A percentile compares a stretch with the other conserved stretches of the same genome.
phyloP scores from a whole-genome alignment of 2,888 invertebrate species.

The Fissipunctia ypsillon region DNA sequence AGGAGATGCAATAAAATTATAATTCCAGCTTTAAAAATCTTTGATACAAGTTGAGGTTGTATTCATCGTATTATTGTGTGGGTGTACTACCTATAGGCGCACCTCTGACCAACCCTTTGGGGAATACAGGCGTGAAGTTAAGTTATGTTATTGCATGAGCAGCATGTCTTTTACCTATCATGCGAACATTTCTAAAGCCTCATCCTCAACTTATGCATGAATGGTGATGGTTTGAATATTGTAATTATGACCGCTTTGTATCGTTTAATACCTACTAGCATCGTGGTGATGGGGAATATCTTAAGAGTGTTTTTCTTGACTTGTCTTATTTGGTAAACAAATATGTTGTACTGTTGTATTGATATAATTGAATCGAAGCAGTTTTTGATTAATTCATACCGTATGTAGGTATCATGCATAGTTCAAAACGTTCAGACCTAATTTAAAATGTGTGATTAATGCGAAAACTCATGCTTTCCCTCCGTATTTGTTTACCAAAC shows the following conservation, averaged over 20 bases:
- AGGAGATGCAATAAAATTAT: not conserved
- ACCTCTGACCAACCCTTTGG: too few species aligned
- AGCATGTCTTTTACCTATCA: conserved; percentile 57
- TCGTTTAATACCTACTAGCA: conserved; percentile 51
- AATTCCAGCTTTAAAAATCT: not conserved
- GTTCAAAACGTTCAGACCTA: not conserved
- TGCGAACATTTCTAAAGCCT: conserved; percentile 40
- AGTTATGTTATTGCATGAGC: conserved; percentile 58
- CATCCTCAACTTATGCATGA: conserved; percentile 55
- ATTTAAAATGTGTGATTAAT: not conserved
- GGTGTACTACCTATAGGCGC: too few species aligned
- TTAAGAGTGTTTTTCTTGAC: conserved; percentile 20
- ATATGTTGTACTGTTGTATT: not conserved
- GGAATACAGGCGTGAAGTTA: too few species aligned
- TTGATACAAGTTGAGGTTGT: conserved; percentile 20
- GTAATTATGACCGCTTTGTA: conserved; percentile 43
- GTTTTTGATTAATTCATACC: not conserved
- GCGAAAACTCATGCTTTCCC: not conserved
- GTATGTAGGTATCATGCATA: not conserved
- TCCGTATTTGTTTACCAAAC: conserved; percentile 26
- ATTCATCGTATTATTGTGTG: too few species aligned
- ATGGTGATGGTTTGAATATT: conserved; percentile 58
- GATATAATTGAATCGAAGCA: not conserved
- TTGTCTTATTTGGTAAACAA: conserved; percentile 10
- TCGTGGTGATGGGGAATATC: conserved; percentile 68